Conservation (phyloP, 2,888 invertebrate genomes). For the Heliconius erato region DNA sequence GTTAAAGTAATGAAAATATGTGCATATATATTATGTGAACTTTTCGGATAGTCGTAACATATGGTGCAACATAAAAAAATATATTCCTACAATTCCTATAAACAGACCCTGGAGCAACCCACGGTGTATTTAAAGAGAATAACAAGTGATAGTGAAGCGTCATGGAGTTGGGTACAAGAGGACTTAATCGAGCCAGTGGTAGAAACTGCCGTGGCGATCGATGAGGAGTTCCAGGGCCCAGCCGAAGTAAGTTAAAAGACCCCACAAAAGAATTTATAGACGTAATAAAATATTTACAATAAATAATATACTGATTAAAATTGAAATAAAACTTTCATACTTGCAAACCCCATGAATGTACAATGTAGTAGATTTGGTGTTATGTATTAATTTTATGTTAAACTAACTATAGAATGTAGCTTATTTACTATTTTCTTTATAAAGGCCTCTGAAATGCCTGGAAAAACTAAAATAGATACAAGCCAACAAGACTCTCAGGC, state of each 20-base stretch:
- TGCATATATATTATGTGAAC: too few relatives aligned
- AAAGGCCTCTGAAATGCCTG: slow-evolving; percentile 16
- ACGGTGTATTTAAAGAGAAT: slow-evolving; percentile 62
- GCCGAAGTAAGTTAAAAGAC: slow-evolving; percentile 34
- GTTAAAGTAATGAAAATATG: too few relatives aligned
- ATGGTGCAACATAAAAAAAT: not conserved
- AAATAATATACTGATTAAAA: too few relatives aligned
- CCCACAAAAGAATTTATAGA: too few relatives aligned
- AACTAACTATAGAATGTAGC: not conserved
- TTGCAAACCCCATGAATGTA: not conserved
- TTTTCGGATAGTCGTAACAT: not conserved
- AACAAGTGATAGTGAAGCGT: slow-evolving; percentile 43
- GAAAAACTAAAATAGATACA: not conserved
- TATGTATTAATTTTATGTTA: not conserved
- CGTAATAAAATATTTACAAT: not conserved
- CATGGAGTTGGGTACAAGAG: slow-evolving; percentile 71
- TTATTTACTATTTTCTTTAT: not conserved
- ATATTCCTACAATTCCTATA: not conserved
- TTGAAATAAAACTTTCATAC: too few relatives aligned
- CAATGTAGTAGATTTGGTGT: too few relatives aligned
- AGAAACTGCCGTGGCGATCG: slow-evolving; percentile 59
- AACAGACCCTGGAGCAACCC: slow-evolving; percentile 59
- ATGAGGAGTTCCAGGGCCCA: slow-evolving; percentile 53
- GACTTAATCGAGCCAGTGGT: slow-evolving; percentile 56
- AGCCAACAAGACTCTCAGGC: slow-evolving; percentile 46